Percentiles rank a stretch among this genome's conserved stretches.
Evolutionary conservation across 1,140 invertebrate species (phyloP).

Genomic region (Drosophila nikananu): DNA sequence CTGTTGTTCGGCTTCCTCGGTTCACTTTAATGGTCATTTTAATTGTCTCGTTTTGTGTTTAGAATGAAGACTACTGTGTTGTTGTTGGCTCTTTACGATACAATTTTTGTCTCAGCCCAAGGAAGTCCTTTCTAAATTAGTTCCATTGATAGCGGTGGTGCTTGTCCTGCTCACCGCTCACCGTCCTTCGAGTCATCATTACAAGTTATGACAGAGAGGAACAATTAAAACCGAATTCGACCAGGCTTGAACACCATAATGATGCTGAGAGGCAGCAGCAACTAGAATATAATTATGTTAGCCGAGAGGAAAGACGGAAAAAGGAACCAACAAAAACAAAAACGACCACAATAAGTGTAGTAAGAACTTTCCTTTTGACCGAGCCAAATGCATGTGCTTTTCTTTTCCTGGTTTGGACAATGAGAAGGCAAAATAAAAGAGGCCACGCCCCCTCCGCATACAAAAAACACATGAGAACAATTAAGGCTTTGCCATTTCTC

Average conservation of each 20-base stretch:
- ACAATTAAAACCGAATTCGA: constrained; percentile 63
- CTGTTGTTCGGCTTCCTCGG: constrained; percentile 3
- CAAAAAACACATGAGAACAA: constrained; percentile 58
- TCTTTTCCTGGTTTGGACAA: constrained; percentile 53
- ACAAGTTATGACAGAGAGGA: constrained; percentile 63
- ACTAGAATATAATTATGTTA: constrained; percentile 50
- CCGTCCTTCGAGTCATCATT: constrained; percentile 44
- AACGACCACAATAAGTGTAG: constrained; percentile 26
- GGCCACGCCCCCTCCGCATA: constrained; percentile 37
- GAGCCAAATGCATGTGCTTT: constrained; percentile 65
- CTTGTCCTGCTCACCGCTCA: background rate
- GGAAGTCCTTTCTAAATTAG: constrained; percentile 58
- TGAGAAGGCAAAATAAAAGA: constrained; percentile 70
- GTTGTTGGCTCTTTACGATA: constrained; percentile 56
- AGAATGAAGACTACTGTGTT: constrained; percentile 8
- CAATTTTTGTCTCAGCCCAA: constrained; percentile 47
- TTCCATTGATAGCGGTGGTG: constrained; percentile 59
- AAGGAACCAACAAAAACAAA: constrained; percentile 10
- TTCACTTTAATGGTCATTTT: constrained; percentile 63
- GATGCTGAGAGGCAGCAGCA: constrained; percentile 24
- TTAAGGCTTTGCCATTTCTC: constrained; percentile 53
- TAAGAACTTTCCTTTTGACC: constrained; percentile 54
- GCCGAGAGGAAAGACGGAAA: constrained; percentile 12
- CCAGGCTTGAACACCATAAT: constrained; percentile 53
- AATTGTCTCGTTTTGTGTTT: constrained; percentile 74